Conservation (phyloP, 1,140 invertebrate genomes). For the Thaumatotibia leucotreta region DNA sequence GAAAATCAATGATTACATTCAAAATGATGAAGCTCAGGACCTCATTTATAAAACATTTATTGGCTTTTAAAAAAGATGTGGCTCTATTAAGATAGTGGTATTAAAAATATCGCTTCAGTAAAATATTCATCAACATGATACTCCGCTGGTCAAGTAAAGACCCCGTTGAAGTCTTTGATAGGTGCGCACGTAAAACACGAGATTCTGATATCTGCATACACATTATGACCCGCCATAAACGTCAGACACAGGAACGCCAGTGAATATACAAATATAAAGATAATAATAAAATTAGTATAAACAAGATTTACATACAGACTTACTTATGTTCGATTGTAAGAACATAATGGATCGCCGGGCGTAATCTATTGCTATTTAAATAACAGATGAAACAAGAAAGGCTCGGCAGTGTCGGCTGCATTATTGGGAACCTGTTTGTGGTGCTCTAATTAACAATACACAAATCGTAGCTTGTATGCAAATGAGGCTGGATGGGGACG, state of each 20-base stretch:
- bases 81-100: no score
- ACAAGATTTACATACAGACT: slow-evolving; percentile 61
- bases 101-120: no score
- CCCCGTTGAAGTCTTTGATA: slow-evolving; percentile 29
- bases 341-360: slow-evolving; percentile 30
- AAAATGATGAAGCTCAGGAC: no score
- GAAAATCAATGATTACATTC: no score
- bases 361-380: slow-evolving; percentile 70
- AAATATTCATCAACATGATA: background rate
- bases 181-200: background rate
- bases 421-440: slow-evolving; percentile 66
- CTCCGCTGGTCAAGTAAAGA: background rate
- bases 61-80: no score
- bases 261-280: background rate
- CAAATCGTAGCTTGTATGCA: slow-evolving; percentile 76
- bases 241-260: background rate
- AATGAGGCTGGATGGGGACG: slow-evolving; percentile 52
- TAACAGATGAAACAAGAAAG: slow-evolving; percentile 65
- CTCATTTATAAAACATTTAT: no score
- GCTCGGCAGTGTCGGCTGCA: slow-evolving; percentile 46
- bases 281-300: slow-evolving; percentile 38
- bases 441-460: slow-evolving; percentile 75
- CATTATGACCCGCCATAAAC: background rate
- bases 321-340: slow-evolving; percentile 64
- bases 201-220: background rate